Conservation (phyloP, 1,140 invertebrate species). For the Anastrepha obliqua region DNA sequence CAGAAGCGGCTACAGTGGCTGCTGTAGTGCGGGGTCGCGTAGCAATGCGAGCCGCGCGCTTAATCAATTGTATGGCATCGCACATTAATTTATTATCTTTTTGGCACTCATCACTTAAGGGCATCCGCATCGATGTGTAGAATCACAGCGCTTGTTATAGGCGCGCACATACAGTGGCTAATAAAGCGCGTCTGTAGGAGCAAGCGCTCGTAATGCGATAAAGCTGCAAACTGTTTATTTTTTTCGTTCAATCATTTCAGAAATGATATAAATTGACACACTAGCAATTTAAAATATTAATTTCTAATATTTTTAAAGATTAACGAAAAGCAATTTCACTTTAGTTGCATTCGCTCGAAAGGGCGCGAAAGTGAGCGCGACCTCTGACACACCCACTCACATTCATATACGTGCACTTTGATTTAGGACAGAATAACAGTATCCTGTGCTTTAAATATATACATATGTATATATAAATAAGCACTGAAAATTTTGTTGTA, state of each 20-base stretch:
- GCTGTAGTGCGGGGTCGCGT: neutral
- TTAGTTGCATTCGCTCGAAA: neutral
- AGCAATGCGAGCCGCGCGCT: neutral
- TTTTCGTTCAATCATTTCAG: neutral
- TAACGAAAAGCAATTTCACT: neutral
- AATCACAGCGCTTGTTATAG: too few species aligned
- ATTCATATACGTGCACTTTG: too few species aligned
- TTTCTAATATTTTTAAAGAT: neutral
- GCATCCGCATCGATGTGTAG: constrained; percentile 1
- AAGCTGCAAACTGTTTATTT: neutral
- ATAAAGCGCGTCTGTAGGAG: neutral
- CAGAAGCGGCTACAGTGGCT: constrained; percentile 31
- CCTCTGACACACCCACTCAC: too few species aligned
- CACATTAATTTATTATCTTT: constrained; percentile 72
- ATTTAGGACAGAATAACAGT: too few species aligned
- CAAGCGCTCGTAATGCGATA: neutral
- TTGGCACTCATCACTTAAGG: constrained; percentile 63
- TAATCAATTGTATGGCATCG: constrained; percentile 58
- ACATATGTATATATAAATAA: neutral
- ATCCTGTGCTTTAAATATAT: too few species aligned
- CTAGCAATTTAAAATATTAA: neutral
- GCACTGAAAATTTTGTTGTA: neutral
- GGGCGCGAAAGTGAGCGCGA: too few species aligned
- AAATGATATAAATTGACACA: too few species aligned
- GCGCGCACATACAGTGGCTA: neutral